Conservation (phyloP, 2,888 invertebrate genomes). For the Andrena bucephala region DNA sequence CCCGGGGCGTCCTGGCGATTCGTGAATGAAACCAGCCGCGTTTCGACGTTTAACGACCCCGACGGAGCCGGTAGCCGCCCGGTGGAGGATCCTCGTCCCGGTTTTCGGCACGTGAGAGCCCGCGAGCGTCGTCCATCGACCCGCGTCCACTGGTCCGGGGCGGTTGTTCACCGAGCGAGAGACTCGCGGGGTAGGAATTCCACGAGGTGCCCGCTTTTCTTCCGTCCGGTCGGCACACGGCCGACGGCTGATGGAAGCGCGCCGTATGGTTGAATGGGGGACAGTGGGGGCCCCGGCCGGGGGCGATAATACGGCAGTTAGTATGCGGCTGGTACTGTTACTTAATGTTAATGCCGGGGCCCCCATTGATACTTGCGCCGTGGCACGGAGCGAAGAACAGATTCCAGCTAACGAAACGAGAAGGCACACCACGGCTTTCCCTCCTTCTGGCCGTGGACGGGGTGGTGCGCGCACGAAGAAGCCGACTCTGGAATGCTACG, state of each 20-base stretch:
- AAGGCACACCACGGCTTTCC: conserved; percentile 55
- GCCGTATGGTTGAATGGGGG: conserved; percentile 68
- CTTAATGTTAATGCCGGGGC: conserved; percentile 77
- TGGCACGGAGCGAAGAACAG: conserved; percentile 72
- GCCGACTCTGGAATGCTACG: conserved; percentile 79
- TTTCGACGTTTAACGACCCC: conserved; percentile 64
- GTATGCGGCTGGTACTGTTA: conserved; percentile 78
- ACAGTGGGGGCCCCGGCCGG: conserved; percentile 55
- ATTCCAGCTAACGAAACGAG: conserved; percentile 71
- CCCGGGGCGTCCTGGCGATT: conserved; percentile 50
- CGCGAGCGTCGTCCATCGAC: conserved; percentile 8
- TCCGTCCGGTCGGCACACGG: conserved; percentile 71
- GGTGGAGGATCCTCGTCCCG: conserved; percentile 5
- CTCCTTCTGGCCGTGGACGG: conserved; percentile 48
- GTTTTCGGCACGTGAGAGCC: conserved; percentile 32
- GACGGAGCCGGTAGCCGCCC: conserved; percentile 2
- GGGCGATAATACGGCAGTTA: conserved; percentile 82
- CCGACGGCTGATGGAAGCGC: conserved; percentile 58
- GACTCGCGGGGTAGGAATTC: not conserved
- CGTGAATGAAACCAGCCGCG: conserved; percentile 64
- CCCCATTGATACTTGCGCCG: conserved; percentile 78
- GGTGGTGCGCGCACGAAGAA: conserved; percentile 76
- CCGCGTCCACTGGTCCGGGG: not conserved
- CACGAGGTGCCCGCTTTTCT: conserved; percentile 13
- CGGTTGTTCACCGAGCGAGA: conserved; percentile 9